phyloP scores from a whole-genome alignment of 2,113 vertebrate genomes.

The Myiozetetes cayanensis region DNA sequence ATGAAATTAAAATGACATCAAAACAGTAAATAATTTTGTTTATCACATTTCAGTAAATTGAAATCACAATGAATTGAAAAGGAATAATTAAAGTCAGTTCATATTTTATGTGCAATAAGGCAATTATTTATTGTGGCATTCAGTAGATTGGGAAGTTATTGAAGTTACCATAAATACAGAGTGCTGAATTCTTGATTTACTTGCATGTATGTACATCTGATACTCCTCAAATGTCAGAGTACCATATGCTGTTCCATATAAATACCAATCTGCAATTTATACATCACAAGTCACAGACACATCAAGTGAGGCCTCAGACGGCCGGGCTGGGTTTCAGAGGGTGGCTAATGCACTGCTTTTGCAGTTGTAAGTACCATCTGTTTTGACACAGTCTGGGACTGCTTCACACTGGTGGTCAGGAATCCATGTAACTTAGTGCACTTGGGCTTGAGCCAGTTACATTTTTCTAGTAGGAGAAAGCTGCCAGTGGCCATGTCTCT shows the following conservation, averaged over 20 bases:
- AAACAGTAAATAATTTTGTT: not conserved
- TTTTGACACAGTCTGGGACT: constrained; percentile 5
- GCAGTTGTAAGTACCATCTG: not conserved
- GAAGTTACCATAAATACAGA: not conserved
- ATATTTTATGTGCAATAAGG: not conserved
- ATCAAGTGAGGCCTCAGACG: not conserved
- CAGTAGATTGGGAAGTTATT: constrained; percentile 15
- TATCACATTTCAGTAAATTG: not conserved
- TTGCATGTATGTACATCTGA: constrained; percentile 1
- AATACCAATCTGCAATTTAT: not conserved
- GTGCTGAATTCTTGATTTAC: constrained; percentile 39
- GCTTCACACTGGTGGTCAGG: constrained; percentile 19
- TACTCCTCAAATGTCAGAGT: constrained; percentile 2
- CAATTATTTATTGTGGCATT: not conserved
- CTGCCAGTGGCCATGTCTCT: not conserved
- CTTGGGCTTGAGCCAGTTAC: not conserved
- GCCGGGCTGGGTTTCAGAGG: not conserved
- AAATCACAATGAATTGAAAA: not conserved
- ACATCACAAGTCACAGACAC: not conserved
- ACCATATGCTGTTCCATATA: not conserved
- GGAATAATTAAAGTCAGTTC: not conserved
- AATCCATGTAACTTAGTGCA: not conserved
- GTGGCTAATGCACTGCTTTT: not conserved
- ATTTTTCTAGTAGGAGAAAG: not conserved
- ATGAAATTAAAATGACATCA: not conserved